Evolutionary conservation across 2,888 invertebrate species (phyloP), one percentile per base, ranked within the genome.

Genomic region (Orchesella flavescens): DNA sequence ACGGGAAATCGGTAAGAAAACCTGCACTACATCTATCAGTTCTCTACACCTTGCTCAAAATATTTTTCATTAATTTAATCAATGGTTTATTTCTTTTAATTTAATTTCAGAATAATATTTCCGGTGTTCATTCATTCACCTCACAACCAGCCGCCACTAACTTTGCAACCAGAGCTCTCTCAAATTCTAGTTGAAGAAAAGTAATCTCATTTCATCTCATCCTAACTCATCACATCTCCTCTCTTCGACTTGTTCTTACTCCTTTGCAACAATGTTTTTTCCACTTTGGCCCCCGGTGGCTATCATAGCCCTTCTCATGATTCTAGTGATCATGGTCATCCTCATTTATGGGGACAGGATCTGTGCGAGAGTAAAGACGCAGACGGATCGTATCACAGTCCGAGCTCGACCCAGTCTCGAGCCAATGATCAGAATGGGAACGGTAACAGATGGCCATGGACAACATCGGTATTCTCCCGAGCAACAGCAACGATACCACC

Each of bases 91-190:
- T 2, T 3, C 1, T 23, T 23, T 63, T 63, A n/a, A n/a, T n/a
- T 13, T 13, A 19, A 10, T 3, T 17, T 19, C 49, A 94, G 96
- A 95, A 69, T 96, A 95, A 91, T 96, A 83, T 93, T 95, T 19
- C 94, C 96, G 1, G 92, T 96, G 90, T 96, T 95, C 95, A 94
- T 95, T 1, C 92, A 94, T 53, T 94, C 95, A 5, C 96, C 96
- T 0, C 94, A 95, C 89, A 94, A 94, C 87, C 95, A 95, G 89
- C 94, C 95, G 2, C 94, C 96, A 24, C 65, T 88, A 19, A 88
- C 88, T n/a, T 74, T 88, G 12, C 83, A 84, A 66, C 88, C 88
- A 4, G 88, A 88, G 69, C 68, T 88, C 44, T 86, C 87, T 12
- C 71, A 81, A 69, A 79, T 82, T 76, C 17, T 85, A 9, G 75